Evolutionary conservation across 2,113 vertebrate genomes (phyloP).

Genomic region (Prunella fulvescens): DNA sequence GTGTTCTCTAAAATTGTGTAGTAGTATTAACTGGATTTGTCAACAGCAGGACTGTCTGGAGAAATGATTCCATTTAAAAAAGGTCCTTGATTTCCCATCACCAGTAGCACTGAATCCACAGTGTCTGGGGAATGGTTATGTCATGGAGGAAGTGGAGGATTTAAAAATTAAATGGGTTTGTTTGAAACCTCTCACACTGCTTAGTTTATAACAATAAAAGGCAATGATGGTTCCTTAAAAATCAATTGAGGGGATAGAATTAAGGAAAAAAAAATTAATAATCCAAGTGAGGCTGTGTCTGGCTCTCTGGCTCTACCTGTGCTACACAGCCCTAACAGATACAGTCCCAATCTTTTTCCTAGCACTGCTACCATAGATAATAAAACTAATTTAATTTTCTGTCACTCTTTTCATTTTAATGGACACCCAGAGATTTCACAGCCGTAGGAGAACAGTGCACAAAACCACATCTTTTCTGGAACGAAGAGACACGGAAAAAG

Average conservation of each 20-base stretch:
- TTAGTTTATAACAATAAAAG: not conserved
- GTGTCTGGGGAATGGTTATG: not conserved
- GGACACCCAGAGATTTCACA: not conserved
- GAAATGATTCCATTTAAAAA: not conserved
- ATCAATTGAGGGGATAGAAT: not conserved
- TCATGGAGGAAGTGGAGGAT: not conserved
- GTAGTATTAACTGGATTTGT: not conserved
- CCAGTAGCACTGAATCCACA: not conserved
- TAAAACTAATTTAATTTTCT: not conserved
- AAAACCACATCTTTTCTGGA: not conserved
- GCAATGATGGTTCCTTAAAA: not conserved
- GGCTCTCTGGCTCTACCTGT: not conserved
- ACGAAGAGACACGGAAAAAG: not conserved
- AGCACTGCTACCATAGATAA: not conserved
- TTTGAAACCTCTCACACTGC: constrained; percentile 6
- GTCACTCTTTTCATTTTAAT: not conserved
- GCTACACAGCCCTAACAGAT: not conserved
- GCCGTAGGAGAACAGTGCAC: not conserved
- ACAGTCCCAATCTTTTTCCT: not conserved
- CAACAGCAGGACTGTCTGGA: not conserved
- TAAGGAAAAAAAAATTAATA: not conserved
- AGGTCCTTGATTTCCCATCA: not conserved
- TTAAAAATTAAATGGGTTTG: constrained; percentile 4
- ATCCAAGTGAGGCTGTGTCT: not conserved
- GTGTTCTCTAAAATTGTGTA: not conserved